phyloP scores from a whole-genome alignment of 2,888 invertebrate genomes.

The Adineta ricciae region DNA sequence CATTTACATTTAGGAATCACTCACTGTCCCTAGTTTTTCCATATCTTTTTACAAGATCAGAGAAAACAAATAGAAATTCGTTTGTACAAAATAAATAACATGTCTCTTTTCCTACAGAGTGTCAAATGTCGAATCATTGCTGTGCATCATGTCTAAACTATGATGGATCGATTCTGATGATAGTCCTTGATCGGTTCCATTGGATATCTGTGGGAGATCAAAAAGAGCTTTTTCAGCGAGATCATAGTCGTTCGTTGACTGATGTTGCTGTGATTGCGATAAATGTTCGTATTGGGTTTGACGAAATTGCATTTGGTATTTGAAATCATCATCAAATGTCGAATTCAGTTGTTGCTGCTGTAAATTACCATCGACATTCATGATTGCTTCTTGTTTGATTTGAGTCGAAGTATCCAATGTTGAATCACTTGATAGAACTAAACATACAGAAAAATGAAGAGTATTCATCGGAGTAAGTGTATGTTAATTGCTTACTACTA shows the following conservation, averaged over 20 bases:
- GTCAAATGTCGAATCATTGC: not conserved
- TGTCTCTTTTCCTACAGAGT: not conserved
- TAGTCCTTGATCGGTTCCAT: not conserved
- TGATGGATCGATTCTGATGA: not conserved
- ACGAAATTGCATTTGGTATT: not conserved
- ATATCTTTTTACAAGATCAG: no score
- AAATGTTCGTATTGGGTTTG: constrained; percentile 17
- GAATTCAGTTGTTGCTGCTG: not conserved
- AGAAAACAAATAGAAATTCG: not conserved
- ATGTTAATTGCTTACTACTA: not conserved
- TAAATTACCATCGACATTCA: not conserved
- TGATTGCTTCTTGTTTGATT: not conserved
- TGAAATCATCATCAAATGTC: not conserved
- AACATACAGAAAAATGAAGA: no score
- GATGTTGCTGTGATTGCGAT: not conserved
- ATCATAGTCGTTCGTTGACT: not conserved
- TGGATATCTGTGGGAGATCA: not conserved
- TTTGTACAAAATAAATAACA: not conserved
- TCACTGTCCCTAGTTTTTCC: no score
- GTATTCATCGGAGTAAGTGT: no score
- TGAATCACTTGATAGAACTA: not conserved
- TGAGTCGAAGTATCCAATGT: no score
- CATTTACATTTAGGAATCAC: no score
- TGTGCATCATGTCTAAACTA: not conserved
- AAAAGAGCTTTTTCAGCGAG: not conserved